Conservation (phyloP, 2,888 invertebrate genomes). For the Thelaira solivaga region DNA sequence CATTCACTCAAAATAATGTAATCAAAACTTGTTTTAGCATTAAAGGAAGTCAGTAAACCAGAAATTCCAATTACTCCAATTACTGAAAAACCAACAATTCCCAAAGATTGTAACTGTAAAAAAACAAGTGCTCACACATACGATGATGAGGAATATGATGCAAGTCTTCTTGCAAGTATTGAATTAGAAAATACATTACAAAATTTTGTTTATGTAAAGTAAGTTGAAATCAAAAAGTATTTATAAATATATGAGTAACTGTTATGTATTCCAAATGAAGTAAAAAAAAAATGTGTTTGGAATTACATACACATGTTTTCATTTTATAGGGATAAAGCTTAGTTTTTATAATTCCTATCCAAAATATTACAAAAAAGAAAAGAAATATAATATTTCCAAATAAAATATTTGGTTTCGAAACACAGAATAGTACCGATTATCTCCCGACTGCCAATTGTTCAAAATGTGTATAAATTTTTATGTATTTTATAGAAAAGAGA, state of each 20-base stretch:
- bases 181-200: slow-evolving; percentile 89
- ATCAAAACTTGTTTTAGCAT: slow-evolving; percentile 60
- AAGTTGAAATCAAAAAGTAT: slow-evolving; percentile 48
- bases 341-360: too few species aligned
- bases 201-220: slow-evolving; percentile 82
- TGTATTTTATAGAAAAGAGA: slow-evolving; percentile 57
- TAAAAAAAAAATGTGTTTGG: too few species aligned
- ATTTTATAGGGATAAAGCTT: too few species aligned
- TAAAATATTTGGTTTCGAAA: too few species aligned
- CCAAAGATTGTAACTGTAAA: slow-evolving; percentile 68
- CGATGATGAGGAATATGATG: slow-evolving; percentile 75
- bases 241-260: too few species aligned
- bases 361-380: too few species aligned
- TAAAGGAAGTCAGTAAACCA: slow-evolving; percentile 64
- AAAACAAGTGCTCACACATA: slow-evolving; percentile 43
- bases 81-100: slow-evolving; percentile 54
- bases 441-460: not conserved
- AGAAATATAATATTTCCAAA: too few species aligned
- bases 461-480: not conserved
- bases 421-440: not conserved
- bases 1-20: not conserved
- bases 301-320: too few species aligned
- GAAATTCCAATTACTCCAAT: slow-evolving; percentile 50
- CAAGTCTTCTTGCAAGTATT: slow-evolving; percentile 76
- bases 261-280: too few species aligned